Evolutionary conservation across 2,113 vertebrate genomes (phyloP).

Genomic region (Heterotis niloticus): DNA sequence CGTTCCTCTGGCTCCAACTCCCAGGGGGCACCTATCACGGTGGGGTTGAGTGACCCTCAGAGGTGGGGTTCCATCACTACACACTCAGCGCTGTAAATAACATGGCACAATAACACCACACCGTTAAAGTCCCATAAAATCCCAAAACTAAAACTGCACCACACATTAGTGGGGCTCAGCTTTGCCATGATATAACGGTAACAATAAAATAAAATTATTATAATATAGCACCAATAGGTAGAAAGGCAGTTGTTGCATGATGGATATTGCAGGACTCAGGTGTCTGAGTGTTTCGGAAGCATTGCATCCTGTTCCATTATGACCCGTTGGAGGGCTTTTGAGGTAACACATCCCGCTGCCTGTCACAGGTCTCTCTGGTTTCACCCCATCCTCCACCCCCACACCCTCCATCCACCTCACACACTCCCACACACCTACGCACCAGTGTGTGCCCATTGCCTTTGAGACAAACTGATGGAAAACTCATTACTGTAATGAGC

Average conservation of each 20-base stretch:
- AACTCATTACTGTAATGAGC: slow-evolving; percentile 4
- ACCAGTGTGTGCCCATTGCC: not conserved
- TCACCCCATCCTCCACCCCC: not conserved
- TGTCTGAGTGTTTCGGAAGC: no score
- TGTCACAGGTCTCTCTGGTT: not conserved
- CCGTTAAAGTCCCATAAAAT: not conserved
- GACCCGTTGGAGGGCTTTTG: no score
- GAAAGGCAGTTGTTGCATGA: no score
- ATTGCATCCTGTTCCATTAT: no score
- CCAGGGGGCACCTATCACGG: slow-evolving; percentile 53
- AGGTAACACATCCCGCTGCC: no score
- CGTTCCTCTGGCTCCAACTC: slow-evolving; percentile 47
- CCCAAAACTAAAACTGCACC: no score
- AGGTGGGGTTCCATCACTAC: slow-evolving; percentile 51
- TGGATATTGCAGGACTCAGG: no score
- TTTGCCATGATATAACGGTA: no score
- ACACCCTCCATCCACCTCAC: not conserved
- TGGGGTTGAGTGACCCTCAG: slow-evolving; percentile 38
- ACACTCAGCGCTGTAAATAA: slow-evolving; percentile 60
- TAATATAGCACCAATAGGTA: no score
- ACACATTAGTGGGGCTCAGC: no score
- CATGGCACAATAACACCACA: slow-evolving; percentile 12
- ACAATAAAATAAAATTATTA: no score
- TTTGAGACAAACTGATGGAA: slow-evolving; percentile 18
- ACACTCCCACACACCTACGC: not conserved